phyloP scores from a whole-genome alignment of 2,888 invertebrate genomes.

The Ctenicera cuprea region DNA sequence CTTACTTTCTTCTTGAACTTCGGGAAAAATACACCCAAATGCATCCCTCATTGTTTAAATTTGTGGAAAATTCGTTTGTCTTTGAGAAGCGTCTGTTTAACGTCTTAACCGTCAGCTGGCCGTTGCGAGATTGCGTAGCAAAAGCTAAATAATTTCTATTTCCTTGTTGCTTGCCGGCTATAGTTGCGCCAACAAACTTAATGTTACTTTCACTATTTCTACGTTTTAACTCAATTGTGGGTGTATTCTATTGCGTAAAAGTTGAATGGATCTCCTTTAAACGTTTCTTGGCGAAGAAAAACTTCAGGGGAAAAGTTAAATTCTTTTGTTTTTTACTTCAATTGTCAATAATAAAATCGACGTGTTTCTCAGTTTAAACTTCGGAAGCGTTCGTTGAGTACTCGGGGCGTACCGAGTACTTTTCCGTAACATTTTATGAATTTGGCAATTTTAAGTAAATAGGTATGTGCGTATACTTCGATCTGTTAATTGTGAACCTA shows the following conservation, averaged over 20 bases:
- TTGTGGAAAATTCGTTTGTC: neutral
- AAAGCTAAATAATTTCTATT: constrained; percentile 57
- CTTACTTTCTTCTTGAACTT: constrained; percentile 54
- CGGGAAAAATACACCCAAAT: constrained; percentile 55
- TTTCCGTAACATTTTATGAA: constrained; percentile 30
- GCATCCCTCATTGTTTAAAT: constrained; percentile 42
- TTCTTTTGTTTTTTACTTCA: constrained; percentile 30
- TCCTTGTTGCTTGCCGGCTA: constrained; percentile 47
- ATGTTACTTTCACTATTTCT: constrained; percentile 38
- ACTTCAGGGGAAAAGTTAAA: neutral
- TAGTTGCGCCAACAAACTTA: constrained; percentile 23
- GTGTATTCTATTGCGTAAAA: constrained; percentile 4
- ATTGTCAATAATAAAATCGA: constrained; percentile 30
- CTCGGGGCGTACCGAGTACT: constrained; percentile 28
- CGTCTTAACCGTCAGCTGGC: constrained; percentile 30
- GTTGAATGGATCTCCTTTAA: neutral
- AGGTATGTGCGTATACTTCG: too few relatives aligned
- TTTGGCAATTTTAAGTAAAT: neutral
- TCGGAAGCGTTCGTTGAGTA: constrained; percentile 14
- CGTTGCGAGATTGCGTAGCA: constrained; percentile 54
- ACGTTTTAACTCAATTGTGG: neutral
- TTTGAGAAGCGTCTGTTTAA: neutral
- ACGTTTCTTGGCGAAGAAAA: neutral
- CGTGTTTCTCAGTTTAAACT: constrained; percentile 35
- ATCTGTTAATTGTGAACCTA: too few relatives aligned